Evolutionary conservation across 1,140 invertebrate genomes (phyloP).

Genomic region (Rhopalosiphum maidis): DNA sequence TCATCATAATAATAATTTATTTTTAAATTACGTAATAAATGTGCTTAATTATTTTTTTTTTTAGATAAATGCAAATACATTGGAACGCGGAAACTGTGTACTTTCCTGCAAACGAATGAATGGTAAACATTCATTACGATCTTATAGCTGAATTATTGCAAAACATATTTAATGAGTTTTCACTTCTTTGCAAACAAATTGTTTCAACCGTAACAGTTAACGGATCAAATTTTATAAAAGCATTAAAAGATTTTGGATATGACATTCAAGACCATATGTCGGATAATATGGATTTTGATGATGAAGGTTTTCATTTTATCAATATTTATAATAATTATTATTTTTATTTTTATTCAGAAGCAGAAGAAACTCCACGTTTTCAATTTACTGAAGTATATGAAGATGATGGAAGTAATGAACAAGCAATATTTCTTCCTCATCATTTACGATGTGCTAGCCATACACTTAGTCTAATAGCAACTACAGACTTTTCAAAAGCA

Average conservation of each 20-base stretch:
- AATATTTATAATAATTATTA: too few species aligned
- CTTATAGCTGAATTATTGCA: background rate
- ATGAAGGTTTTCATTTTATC: background rate
- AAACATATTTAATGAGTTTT: background rate
- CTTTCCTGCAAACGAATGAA: background rate
- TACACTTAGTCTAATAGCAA: constrained; percentile 17
- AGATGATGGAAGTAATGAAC: background rate
- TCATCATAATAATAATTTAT: too few species aligned
- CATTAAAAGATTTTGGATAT: background rate
- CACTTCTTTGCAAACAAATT: background rate
- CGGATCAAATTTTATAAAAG: background rate
- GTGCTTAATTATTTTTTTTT: too few species aligned
- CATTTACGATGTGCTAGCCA: background rate
- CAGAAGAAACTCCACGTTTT: background rate
- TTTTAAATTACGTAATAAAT: too few species aligned
- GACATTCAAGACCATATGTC: background rate
- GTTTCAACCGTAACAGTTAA: background rate
- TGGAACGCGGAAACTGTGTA: background rate
- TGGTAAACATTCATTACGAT: background rate
- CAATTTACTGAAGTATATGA: background rate
- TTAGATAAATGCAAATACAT: too few species aligned
- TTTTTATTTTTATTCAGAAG: background rate
- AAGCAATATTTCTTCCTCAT: background rate
- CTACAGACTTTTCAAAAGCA: background rate
- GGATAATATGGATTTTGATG: background rate